Evolutionary conservation across 2,113 vertebrate genomes (phyloP).

Genomic region (Ceyx melanurus): DNA sequence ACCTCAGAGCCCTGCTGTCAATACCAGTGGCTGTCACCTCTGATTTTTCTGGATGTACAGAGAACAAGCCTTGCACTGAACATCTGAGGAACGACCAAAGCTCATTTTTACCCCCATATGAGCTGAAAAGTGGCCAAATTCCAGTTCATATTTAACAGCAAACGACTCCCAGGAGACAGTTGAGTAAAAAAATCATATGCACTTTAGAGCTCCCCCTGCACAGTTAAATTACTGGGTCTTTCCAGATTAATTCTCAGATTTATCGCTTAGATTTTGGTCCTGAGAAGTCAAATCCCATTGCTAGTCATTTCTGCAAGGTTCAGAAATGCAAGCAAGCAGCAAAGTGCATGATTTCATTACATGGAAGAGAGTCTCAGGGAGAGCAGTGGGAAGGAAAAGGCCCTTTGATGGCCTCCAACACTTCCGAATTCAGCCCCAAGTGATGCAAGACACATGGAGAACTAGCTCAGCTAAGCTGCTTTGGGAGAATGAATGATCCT

Average conservation of each 20-base stretch:
- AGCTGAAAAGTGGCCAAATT: not conserved
- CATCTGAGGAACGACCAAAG: accelerated
- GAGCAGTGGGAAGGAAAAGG: not conserved
- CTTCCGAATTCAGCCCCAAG: not conserved
- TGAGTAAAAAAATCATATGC: not conserved
- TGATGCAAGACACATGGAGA: conserved; percentile 31
- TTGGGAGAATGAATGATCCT: conserved; percentile 61
- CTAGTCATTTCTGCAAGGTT: not conserved
- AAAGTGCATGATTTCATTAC: not conserved
- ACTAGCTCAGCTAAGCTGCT: conserved; percentile 48
- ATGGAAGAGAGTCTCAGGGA: not conserved
- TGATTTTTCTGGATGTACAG: not conserved
- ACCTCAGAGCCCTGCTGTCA: not conserved
- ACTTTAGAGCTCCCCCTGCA: not conserved
- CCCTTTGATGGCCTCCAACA: not conserved
- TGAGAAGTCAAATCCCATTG: not conserved
- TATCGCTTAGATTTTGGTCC: not conserved
- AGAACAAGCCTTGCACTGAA: not conserved
- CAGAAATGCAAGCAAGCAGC: not conserved
- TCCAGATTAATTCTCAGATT: not conserved
- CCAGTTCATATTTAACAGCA: not conserved
- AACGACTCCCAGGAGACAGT: not conserved
- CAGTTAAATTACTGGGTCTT: not conserved
- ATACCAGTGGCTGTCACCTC: not conserved
- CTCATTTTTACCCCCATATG: not conserved